phyloP scores from a whole-genome alignment of 2,888 invertebrate genomes.

The Belgica antarctica region DNA sequence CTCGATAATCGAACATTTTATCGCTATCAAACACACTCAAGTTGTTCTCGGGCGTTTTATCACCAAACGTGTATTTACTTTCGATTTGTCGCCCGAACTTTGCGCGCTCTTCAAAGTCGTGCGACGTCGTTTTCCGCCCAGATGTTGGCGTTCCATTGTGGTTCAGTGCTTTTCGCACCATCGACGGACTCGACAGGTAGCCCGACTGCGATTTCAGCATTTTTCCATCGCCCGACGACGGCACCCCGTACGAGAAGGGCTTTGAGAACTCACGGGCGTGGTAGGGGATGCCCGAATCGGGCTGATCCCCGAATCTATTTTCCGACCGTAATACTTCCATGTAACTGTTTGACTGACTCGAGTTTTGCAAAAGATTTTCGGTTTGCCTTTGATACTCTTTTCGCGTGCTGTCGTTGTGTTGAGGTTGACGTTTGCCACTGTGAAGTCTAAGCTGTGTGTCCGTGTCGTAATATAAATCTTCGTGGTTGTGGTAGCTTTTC shows the following conservation, averaged over 20 bases:
- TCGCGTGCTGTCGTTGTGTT: conserved; percentile 24
- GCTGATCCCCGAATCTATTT: conserved; percentile 37
- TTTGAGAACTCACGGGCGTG: conserved; percentile 86
- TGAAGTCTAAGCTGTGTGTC: conserved; percentile 40
- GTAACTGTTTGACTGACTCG: conserved; percentile 54
- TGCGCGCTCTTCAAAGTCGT: conserved; percentile 54
- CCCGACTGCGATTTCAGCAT: conserved; percentile 72
- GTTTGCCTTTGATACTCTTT: conserved; percentile 34
- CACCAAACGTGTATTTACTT: conserved; percentile 47
- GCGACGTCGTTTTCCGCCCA: conserved; percentile 51
- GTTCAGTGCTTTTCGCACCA: conserved; percentile 72
- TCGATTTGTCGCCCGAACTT: conserved; percentile 51
- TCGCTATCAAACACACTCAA: conserved; percentile 42
- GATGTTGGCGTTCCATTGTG: conserved; percentile 46
- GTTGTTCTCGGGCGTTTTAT: conserved; percentile 45
- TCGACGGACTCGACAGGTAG: conserved; percentile 72
- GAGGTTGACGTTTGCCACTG: conserved; percentile 11
- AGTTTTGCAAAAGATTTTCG: conserved; percentile 45
- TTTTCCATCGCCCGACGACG: conserved; percentile 47
- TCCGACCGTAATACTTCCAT: conserved; percentile 55
- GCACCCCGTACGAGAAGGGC: conserved; percentile 83
- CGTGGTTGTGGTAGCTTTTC: conserved; percentile 11
- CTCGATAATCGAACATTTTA: conserved; percentile 35
- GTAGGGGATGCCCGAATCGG: conserved; percentile 73
- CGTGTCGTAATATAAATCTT: conserved; percentile 38